Conservation (phyloP, 2,888 invertebrate species). For the Morpho achilles region DNA sequence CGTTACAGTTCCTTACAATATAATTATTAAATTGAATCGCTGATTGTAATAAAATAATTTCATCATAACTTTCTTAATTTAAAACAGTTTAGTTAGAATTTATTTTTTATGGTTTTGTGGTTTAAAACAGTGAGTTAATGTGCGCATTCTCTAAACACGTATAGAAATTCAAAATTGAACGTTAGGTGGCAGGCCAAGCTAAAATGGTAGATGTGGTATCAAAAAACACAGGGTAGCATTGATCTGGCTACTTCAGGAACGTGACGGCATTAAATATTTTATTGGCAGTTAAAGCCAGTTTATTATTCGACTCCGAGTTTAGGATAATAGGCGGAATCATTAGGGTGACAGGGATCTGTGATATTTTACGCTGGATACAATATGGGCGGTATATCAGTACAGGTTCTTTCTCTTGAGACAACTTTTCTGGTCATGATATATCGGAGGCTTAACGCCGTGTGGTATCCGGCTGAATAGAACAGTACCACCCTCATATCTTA, state of each 20-base stretch:
- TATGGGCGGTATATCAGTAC: constrained; percentile 9
- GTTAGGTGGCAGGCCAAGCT: constrained; percentile 31
- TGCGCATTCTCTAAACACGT: no score
- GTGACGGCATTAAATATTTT: constrained; percentile 71
- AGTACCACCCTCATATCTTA: no score
- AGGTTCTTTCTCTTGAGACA: constrained; percentile 5
- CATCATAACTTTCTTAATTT: no score
- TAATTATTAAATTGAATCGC: no score
- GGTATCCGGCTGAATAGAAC: no score
- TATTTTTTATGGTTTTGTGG: no score
- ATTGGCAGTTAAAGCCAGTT: constrained; percentile 68
- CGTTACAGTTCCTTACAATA: no score
- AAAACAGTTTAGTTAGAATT: no score
- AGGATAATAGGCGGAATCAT: constrained; percentile 70
- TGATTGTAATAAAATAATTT: no score
- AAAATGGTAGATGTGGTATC: constrained; percentile 39
- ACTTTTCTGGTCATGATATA: no score
- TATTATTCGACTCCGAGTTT: constrained; percentile 66
- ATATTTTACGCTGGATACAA: constrained; percentile 35
- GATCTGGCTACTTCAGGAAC: constrained; percentile 56
- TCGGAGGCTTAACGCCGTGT: no score
- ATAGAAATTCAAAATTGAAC: neutral
- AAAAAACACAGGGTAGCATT: constrained; percentile 58
- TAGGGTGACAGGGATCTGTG: constrained; percentile 54
- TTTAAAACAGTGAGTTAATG: no score